Base-by-base conservation (phyloP, 2,113 vertebrate species). In the Shinisaurus crocodilurus region DNA sequence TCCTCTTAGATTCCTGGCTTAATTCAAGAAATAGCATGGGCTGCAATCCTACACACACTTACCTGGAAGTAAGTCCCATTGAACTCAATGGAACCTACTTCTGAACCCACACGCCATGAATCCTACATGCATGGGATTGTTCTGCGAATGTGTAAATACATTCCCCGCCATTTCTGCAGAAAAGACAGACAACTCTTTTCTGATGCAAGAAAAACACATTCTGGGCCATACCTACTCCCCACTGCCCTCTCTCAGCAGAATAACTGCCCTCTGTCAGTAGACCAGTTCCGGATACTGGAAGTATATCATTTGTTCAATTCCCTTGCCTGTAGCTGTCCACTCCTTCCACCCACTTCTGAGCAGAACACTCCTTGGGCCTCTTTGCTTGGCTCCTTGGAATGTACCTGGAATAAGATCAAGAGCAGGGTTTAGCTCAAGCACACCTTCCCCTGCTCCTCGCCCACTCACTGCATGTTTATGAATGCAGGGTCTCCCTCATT, bases 321-420 rank as follows among this genome's bases (percentile, higher is more conserved):
- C 75, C 91, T 83, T 84, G 8, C 9, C 79, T 20, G 76, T 40
- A 20, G 74, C 16, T 48, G 74, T 83, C 82, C 4, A 91, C 93
- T 89, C 60, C 54, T 10, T 13, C 89, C 84, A 80, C 75, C 27
- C 37, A 81, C 65, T 89, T 32, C 57, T 90, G 63, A 85, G 85
- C 77, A 92, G 72, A 92, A 92, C 67, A 65, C 60, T 90, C 50
- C 57, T 82, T 90, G 65, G 27, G 65, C 65, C 27, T 69, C 45
- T 27, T 48, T 10, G 43, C 43, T 45, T 29, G 27, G 8, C 43
- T 23, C 43, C 27, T 32, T 80, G 77, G 15, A 80, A 8, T 80
- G 45, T 32, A 79, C 25, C 76, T 34, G 12, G 45, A 27, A 50
- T 80, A 27, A 15, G 27, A 80, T 16, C 2, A 3, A 29, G 67